These are phyloP conservation scores for Synodontis membranacea DNA, from an alignment of 2,113 vertebrate species.

Conservation along the genomic window DNA sequence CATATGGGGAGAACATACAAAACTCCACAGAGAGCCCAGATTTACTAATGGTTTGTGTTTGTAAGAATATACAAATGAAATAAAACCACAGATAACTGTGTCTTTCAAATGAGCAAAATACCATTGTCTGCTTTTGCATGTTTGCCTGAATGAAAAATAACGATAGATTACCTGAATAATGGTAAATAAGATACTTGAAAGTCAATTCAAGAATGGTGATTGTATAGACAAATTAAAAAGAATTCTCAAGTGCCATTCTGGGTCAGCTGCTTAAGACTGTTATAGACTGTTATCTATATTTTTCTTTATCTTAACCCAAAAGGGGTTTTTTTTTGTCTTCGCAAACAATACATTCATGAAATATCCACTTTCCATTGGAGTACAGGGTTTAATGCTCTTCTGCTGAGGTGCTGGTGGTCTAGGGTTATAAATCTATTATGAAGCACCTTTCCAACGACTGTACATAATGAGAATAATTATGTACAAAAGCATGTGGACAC, in stretches of 20 bases:
- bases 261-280: neutral
- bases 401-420: neutral
- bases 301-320: neutral
- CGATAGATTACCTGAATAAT: too few species aligned
- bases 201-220: neutral
- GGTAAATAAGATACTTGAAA: too few species aligned
- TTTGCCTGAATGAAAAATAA: neutral
- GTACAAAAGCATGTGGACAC: neutral
- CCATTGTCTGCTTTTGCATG: neutral
- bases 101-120: neutral
- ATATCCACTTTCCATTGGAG: neutral
- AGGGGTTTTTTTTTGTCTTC: too few species aligned
- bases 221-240: neutral
- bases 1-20: neutral
- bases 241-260: neutral
- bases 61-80: neutral
- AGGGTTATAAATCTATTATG: neutral
- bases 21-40: neutral
- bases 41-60: neutral
- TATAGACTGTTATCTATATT: neutral
- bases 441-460: neutral
- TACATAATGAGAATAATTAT: too few species aligned
- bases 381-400: neutral
- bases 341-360: neutral
- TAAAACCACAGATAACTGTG: neutral